Conservation (phyloP, 2,888 invertebrate genomes). For the Himalopsyche tibetana region DNA sequence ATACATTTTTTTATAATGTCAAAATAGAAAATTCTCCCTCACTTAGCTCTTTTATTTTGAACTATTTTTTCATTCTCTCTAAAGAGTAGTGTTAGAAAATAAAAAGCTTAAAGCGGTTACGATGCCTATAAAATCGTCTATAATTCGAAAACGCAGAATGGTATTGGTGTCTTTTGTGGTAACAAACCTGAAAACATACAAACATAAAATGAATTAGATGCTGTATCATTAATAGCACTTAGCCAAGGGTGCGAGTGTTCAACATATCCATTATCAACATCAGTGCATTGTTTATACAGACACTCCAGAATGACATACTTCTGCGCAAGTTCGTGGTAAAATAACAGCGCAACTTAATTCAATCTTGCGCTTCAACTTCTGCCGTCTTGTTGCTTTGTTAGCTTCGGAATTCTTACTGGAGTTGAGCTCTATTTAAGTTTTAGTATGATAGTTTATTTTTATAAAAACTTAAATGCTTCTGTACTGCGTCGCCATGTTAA, state of each 20-base stretch:
- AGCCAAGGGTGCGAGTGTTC: background rate
- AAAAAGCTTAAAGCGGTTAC: no score
- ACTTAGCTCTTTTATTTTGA: no score
- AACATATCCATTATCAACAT: constrained; percentile 12
- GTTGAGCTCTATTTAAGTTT: background rate
- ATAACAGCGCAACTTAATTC: constrained; percentile 21
- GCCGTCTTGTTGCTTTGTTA: background rate
- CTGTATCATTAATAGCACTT: constrained; percentile 2
- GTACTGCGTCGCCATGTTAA: no score
- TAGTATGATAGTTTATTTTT: background rate
- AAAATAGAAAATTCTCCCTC: no score
- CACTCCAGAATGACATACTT: constrained; percentile 23
- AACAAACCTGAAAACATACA: no score
- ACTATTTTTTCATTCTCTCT: no score
- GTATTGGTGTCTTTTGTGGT: no score
- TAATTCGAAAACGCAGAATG: no score
- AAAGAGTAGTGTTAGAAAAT: no score
- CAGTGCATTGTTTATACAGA: constrained; percentile 36
- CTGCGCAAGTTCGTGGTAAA: background rate
- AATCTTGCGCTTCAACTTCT: background rate
- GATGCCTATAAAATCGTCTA: no score
- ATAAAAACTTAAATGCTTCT: background rate
- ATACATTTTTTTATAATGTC: no score
- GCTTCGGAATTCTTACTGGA: background rate
- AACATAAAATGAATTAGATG: no score